Evolutionary conservation across 2,113 vertebrate species (phyloP).

Genomic region (Hipposideros armiger): DNA sequence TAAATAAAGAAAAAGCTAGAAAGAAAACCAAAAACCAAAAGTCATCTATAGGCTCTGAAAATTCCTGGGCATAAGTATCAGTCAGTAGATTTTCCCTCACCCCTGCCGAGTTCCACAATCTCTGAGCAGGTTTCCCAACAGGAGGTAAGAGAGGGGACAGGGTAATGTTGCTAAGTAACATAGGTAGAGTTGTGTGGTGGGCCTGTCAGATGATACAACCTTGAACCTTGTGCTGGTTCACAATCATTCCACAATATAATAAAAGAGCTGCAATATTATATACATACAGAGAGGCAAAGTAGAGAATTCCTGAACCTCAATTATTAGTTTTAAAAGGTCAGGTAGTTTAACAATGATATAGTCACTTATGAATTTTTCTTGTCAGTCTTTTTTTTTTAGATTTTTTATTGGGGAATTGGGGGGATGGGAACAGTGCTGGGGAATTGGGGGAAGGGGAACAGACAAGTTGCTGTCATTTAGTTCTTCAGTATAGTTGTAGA

Average conservation of each 20-base stretch:
- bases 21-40: conserved; percentile 42
- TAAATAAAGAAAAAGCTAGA: not conserved
- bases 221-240: not conserved
- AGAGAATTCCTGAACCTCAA: conserved; percentile 2
- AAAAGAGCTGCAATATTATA: not conserved
- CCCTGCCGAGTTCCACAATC: not conserved
- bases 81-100: conserved; percentile 53
- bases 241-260: not conserved
- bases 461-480: too few relatives aligned
- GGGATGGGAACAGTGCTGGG: too few relatives aligned
- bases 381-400: not conserved
- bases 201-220: not conserved
- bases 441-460: too few relatives aligned
- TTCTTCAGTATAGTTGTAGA: too few relatives aligned
- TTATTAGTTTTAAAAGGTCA: conserved; percentile 21
- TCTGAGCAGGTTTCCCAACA: not conserved
- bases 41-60: conserved; percentile 16
- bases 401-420: too few relatives aligned
- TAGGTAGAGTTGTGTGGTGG: not conserved
- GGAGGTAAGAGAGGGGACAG: not conserved
- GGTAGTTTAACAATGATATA: conserved; percentile 6
- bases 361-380: conserved; percentile 31
- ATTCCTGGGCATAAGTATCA: not conserved
- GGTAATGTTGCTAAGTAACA: not conserved
- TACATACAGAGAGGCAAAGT: not conserved